Evolutionary conservation across 37 sponge, comb jelly and placozoan genomes (phyloP), one percentile per base, ranked within the genome.

Genomic region (Aphrocallistes beatrix): DNA sequence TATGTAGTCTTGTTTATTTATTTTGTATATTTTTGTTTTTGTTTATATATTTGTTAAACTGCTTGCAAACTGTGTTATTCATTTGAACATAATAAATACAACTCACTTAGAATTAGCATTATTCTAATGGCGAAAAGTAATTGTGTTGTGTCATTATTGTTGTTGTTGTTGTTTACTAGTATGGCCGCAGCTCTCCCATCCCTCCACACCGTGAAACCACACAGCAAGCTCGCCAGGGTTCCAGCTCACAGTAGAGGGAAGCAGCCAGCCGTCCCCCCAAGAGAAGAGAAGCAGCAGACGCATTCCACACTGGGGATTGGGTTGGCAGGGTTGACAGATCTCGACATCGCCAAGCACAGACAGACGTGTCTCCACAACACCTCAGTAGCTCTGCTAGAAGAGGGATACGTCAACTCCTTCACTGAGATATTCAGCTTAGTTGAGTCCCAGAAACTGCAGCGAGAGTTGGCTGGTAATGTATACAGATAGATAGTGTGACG

Each of bases 341-440:
- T 60, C 6, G 75, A 60, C 75, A 60, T 60, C 10, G 75, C 75
- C 34, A 60, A 30, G n/a, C 75, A 60, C 75, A 60, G 75, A 60
- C 75, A 60, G 75, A 60, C 28, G 6, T 60, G n/a, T 60, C 75
- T 60, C 6, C 75, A 60, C 75, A 60, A 60, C 34, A 60, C 75
- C 3, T 60, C 75, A 3, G 75, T 60, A 60, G 75, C 75, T 60
- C 75, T 60, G 3, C 75, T 60, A 13, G 75, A 60, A 28, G 75
- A 60, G 75, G 75, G 75, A 13, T 60, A 60, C 34, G 75, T 60
- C 3, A 60, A 60, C 75, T 60, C 75, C 10, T 60, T 60, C 34
- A 60, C n/a, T 60, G 75, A 60, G 75, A 13, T 60, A 60, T 60
- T 60, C 75, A 60, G 75, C n/a, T 30, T 60, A 1, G 75, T 60